Evolutionary conservation across 2,797 vertebrate genomes (phyloP).

Genomic region (Alfaro cultratus): DNA sequence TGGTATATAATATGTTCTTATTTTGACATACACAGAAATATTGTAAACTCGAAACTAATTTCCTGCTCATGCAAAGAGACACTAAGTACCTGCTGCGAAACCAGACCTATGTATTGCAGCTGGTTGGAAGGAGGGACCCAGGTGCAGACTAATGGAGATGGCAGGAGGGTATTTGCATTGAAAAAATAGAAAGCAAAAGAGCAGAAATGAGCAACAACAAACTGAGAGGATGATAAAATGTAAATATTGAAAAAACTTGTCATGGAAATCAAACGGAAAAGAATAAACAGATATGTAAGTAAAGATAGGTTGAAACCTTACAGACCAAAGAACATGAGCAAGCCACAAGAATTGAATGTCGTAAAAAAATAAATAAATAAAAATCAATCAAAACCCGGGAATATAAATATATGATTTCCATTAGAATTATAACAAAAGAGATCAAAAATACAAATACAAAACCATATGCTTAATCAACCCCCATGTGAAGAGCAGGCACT

Average conservation of each 20-base stretch:
- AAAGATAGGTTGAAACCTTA: neutral
- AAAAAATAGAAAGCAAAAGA: neutral
- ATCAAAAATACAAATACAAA: neutral
- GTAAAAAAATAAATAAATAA: neutral
- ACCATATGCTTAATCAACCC: neutral
- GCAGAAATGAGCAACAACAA: neutral
- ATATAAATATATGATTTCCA: neutral
- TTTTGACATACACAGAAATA: neutral
- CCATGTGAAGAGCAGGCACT: neutral
- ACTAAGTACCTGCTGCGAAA: neutral
- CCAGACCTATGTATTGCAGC: neutral
- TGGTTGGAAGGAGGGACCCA: neutral
- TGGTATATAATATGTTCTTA: neutral
- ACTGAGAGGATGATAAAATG: neutral
- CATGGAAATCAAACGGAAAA: neutral
- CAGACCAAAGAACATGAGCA: neutral
- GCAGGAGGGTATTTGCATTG: neutral
- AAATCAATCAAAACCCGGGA: neutral
- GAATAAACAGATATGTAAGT: neutral
- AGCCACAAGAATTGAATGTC: neutral
- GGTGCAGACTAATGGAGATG: neutral
- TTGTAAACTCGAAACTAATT: neutral
- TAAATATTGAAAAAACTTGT: neutral
- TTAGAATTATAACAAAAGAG: neutral
- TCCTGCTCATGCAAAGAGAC: neutral